phyloP scores from a whole-genome alignment of 2,113 vertebrate species.

The Sinocyclocheilus anophthalmus region DNA sequence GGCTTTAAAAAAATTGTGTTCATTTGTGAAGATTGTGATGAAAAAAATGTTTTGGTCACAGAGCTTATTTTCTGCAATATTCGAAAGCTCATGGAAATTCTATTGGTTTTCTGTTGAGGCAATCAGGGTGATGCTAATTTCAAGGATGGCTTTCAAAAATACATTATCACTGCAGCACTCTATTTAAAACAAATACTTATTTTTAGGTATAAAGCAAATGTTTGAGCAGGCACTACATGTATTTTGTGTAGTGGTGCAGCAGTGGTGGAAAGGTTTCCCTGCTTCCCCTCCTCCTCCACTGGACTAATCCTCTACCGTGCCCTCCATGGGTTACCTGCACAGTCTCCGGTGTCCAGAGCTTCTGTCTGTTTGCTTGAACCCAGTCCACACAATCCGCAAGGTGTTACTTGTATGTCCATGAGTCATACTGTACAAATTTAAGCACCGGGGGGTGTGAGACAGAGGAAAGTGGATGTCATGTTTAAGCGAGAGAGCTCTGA shows the following conservation, averaged over 20 bases:
- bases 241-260: background rate
- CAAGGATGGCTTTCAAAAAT: background rate
- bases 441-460: background rate
- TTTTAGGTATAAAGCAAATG: background rate
- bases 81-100: too few relatives aligned
- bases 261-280: background rate
- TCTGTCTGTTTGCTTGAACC: constrained; percentile 25
- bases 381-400: constrained; percentile 8
- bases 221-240: background rate
- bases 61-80: too few relatives aligned
- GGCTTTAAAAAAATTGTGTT: background rate
- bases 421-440: constrained; percentile 4
- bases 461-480: constrained; percentile 28
- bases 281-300: background rate
- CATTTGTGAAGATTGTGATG: too few relatives aligned
- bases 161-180: too few relatives aligned
- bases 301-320: background rate
- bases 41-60: too few relatives aligned
- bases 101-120: too few relatives aligned
- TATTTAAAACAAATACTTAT: background rate
- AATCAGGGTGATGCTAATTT: too few relatives aligned
- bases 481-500: constrained; percentile 20
- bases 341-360: constrained; percentile 3
- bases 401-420: background rate
- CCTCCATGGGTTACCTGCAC: background rate